Evolutionary conservation across 2,113 vertebrate species (phyloP).

Genomic region (Centrocercus urophasianus): DNA sequence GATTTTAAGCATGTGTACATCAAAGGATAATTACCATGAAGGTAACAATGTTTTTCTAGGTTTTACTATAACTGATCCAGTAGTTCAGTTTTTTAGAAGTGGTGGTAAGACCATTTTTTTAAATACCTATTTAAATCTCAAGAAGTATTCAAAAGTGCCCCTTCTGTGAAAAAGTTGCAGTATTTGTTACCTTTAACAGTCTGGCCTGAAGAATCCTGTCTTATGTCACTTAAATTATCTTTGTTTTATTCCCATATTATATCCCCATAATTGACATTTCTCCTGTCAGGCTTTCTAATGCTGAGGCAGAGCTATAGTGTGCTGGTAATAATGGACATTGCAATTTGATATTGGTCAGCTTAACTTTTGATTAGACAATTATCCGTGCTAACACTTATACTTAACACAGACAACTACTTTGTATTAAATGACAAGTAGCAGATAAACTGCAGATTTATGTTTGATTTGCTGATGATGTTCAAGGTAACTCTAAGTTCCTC

Average conservation of each 20-base stretch:
- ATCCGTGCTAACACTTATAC: background rate
- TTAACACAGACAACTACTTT: background rate
- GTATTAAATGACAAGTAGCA: background rate
- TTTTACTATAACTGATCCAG: background rate
- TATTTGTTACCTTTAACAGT: background rate
- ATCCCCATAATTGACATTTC: background rate
- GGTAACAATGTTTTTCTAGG: background rate
- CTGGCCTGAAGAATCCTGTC: background rate
- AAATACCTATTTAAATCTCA: background rate
- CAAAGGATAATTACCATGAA: background rate
- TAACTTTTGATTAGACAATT: background rate
- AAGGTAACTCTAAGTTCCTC: background rate
- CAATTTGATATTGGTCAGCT: background rate
- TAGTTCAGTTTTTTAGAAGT: background rate
- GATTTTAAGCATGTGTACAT: background rate
- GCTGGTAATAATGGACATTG: background rate
- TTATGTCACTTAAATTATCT: background rate
- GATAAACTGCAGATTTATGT: background rate
- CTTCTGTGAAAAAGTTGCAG: background rate
- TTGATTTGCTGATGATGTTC: background rate
- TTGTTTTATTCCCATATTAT: background rate
- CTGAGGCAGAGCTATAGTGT: background rate
- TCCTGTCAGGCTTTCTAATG: background rate
- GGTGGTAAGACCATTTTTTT: background rate
- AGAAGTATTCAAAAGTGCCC: rapidly evolving